Evolutionary conservation across 2,113 vertebrate genomes (phyloP), one percentile per base, ranked within the genome.

Genomic region (Quiscalus mexicanus): DNA sequence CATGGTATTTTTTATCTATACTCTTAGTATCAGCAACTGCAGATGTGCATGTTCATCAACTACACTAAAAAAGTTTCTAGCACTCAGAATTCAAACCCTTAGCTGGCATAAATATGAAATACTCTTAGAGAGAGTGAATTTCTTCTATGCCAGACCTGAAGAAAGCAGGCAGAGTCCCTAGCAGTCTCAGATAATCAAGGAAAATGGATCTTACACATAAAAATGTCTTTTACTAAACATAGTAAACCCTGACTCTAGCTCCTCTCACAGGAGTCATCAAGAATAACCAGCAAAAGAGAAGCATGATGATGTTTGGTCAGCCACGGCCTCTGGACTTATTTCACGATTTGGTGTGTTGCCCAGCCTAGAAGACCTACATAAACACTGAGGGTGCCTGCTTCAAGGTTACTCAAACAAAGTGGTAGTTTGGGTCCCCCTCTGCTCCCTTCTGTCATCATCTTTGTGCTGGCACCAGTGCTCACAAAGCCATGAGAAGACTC

Each of bases 311-410:
- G 53, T 70, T 50, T 82, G 42, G 42, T 84, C 62, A 93, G 41
- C 62, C 49, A 75, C 13, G 37, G 74, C 59, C 85, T 82, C 87
- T 31, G 25, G 60, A 84, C 44, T 91, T 55, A 55, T 74, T 93
- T 90, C 90, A 70, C 41, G 33, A 88, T 84, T 67, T 90, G 63
- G 55, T 86, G 50, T 30, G 42, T 23, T 80, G 76, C 68, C 47
- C 71, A 81, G 76, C 52, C 31, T 42, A 59, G 30, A 52, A 90
- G 59, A 81, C 45, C 88, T 84, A 71, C 19, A 78, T 39, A 74
- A 90, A 93, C 91, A 92, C 12, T 21, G 80, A 41, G 60, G 55
- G 71, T 90, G 83, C 63, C 84, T 84, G 55, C 79, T 92, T 75
- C 22, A 11, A 86, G 64, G 76, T 78, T 95, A 77, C 50, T 73